These are phyloP conservation scores for Ennomos erosarius DNA, from an alignment of 2,888 invertebrate species.

Conservation along the genomic window DNA sequence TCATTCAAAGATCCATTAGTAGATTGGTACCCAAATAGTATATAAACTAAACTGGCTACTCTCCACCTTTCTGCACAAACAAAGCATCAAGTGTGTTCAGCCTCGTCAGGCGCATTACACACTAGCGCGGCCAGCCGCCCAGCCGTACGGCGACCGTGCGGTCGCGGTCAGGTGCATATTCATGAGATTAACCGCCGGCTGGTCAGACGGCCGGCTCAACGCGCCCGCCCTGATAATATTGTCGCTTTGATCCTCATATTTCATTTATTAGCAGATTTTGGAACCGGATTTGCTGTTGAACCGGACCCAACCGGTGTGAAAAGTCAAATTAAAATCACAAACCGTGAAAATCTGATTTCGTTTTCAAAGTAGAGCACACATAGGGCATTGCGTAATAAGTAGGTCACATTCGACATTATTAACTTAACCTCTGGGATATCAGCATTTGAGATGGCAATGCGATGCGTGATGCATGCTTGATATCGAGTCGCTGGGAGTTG, in stretches of 20 bases:
- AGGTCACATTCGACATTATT: no score
- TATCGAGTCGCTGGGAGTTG: no score
- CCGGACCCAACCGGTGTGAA: conserved; percentile 1
- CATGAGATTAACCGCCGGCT: conserved; percentile 62
- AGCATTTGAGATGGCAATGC: no score
- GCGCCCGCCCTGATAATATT: conserved; percentile 51
- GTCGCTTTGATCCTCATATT: conserved; percentile 46
- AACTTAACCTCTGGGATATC: no score
- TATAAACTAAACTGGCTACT: no score
- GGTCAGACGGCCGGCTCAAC: conserved; percentile 28
- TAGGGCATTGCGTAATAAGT: no score
- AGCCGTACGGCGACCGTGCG: conserved; percentile 44
- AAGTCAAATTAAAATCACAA: conserved; percentile 17
- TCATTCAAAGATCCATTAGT: no score
- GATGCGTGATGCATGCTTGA: no score
- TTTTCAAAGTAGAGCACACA: not conserved
- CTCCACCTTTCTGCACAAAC: not conserved
- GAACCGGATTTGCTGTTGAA: conserved; percentile 27
- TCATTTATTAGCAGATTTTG: conserved; percentile 37
- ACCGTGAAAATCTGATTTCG: conserved; percentile 5
- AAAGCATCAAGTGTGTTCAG: conserved; percentile 36
- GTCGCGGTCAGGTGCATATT: conserved; percentile 65
- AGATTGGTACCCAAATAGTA: no score
- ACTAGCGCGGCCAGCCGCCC: conserved; percentile 29
- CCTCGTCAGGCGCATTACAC: conserved; percentile 38